phyloP scores from a whole-genome alignment of 2,113 vertebrate genomes.

The Typhlomys cinereus region DNA sequence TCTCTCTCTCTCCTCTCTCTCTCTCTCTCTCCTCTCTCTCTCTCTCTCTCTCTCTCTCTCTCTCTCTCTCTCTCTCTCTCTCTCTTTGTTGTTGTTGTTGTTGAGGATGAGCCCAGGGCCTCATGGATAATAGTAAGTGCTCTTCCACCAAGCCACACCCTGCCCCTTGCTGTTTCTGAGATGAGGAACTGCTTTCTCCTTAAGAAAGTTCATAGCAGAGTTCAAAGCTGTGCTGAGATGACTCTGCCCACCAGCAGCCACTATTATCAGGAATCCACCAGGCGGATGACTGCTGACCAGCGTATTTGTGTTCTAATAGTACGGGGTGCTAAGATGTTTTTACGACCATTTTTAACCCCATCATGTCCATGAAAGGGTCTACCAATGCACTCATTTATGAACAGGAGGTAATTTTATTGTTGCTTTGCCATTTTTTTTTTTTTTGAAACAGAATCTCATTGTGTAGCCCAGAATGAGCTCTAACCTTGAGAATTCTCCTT shows the following conservation, averaged over 20 bases:
- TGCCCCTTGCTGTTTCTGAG: neutral
- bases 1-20: too few species aligned
- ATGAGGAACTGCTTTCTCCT: neutral
- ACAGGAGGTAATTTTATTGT: neutral
- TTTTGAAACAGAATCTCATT: neutral
- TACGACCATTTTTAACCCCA: neutral
- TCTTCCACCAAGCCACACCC: neutral
- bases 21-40: too few species aligned
- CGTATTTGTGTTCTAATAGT: neutral
- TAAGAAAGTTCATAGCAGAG: neutral
- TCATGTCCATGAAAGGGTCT: neutral
- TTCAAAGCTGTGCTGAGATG: neutral
- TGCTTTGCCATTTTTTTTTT: neutral
- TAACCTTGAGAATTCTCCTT: neutral
- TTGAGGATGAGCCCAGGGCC: neutral
- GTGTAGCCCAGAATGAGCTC: too few species aligned
- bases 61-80: too few species aligned
- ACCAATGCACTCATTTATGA: neutral
- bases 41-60: too few species aligned
- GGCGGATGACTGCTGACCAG: neutral
- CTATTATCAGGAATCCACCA: neutral
- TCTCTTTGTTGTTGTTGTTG: too few species aligned
- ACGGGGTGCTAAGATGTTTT: neutral
- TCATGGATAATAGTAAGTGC: neutral
- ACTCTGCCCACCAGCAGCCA: too few species aligned